A percentile compares a stretch with the other conserved stretches of the same genome.
These are phyloP conservation scores for Ichneumoninae sp. DNA, from an alignment of 2,888 invertebrate genomes.

Conservation along the genomic window DNA sequence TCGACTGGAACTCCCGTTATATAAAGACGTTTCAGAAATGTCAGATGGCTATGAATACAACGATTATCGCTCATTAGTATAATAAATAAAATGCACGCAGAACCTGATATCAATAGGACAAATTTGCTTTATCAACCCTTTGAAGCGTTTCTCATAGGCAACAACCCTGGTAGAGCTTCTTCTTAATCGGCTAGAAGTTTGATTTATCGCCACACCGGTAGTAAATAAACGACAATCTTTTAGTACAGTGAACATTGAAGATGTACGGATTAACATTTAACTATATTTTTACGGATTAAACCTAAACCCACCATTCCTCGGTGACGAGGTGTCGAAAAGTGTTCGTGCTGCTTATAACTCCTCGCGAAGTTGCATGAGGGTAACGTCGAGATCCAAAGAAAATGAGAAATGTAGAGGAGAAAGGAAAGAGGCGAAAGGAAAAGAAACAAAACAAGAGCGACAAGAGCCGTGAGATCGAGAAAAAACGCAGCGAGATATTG, in stretches of 20 bases:
- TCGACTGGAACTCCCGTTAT: neutral
- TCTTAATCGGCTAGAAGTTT: neutral
- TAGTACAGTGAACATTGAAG: neutral
- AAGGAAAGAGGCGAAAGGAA: constrained; percentile 29
- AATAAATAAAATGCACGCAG: too few relatives aligned
- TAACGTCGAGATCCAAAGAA: constrained; percentile 49
- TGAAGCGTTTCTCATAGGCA: too few relatives aligned
- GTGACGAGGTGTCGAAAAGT: constrained; percentile 46
- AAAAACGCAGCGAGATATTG: constrained; percentile 64
- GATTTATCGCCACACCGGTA: neutral
- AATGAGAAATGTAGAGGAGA: constrained; percentile 54
- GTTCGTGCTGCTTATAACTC: constrained; percentile 42
- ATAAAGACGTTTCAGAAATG: neutral
- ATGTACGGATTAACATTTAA: neutral
- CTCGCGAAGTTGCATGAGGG: constrained; percentile 50
- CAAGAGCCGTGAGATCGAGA: constrained; percentile 32
- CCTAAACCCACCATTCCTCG: neutral
- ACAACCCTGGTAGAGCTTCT: too few relatives aligned
- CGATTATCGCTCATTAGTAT: too few relatives aligned
- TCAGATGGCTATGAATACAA: too few relatives aligned
- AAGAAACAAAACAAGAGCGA: constrained; percentile 44
- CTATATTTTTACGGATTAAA: neutral
- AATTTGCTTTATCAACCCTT: too few relatives aligned
- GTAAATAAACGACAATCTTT: neutral
- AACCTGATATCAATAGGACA: too few relatives aligned